Evolutionary conservation across 2,888 invertebrate species (phyloP).

Genomic region (Minunthozetes semirufus): DNA sequence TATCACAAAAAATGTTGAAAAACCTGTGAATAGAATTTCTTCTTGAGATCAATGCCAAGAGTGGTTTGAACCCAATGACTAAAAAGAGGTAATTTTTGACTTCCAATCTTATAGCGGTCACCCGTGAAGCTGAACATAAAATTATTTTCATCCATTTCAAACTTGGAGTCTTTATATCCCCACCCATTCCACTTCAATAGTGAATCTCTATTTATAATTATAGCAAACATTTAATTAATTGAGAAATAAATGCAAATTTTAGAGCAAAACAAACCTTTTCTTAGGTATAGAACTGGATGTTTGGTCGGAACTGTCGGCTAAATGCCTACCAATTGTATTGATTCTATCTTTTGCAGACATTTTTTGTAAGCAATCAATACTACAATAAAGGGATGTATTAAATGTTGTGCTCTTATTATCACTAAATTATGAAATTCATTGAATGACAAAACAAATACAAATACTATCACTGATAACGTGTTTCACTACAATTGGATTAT

Average conservation of each 20-base stretch:
- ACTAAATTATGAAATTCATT: no score
- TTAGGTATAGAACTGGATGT: background rate
- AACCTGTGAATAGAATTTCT: slow-evolving; percentile 37
- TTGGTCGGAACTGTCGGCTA: background rate
- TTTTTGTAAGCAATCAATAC: background rate
- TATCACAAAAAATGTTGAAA: background rate
- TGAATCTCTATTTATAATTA: slow-evolving; percentile 65
- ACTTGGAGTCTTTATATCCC: slow-evolving; percentile 96
- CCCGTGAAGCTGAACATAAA: slow-evolving; percentile 71
- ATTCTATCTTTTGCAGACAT: slow-evolving; percentile 15
- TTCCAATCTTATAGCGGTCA: slow-evolving; percentile 73
- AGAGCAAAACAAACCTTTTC: background rate
- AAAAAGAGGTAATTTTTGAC: slow-evolving; percentile 66
- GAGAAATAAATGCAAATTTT: background rate
- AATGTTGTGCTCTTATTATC: no score
- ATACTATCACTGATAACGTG: no score
- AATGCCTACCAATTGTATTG: slow-evolving; percentile 1
- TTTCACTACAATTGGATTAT: no score
- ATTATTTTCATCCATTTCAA: slow-evolving; percentile 57
- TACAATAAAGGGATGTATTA: no score
- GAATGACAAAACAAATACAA: no score
- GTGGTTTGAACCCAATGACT: slow-evolving; percentile 68
- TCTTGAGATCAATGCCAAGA: slow-evolving; percentile 60
- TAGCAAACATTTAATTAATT: background rate
- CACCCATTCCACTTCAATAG: slow-evolving; percentile 97